Evolutionary conservation across 2,888 invertebrate species (phyloP).

Genomic region (Xylota segnis): DNA sequence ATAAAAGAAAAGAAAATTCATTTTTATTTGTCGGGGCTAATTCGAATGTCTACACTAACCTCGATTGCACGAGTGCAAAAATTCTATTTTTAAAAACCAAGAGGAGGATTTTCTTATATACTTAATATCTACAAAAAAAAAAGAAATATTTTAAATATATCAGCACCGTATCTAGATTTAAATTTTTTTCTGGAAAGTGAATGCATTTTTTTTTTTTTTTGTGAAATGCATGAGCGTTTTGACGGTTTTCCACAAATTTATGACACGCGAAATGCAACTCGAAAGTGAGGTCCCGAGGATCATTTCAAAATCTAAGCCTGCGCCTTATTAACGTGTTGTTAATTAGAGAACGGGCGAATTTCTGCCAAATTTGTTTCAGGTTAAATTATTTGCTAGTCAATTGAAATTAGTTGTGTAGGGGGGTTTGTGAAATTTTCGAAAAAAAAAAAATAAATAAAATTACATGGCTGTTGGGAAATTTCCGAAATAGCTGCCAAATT

Average conservation of each 20-base stretch:
- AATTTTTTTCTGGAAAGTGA: conserved; percentile 54
- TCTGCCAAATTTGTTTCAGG: conserved; percentile 49
- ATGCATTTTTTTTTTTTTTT: background rate
- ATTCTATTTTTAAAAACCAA: conserved; percentile 62
- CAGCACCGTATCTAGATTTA: conserved; percentile 29
- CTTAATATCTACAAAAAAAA: conserved; percentile 14
- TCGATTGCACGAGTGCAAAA: conserved; percentile 74
- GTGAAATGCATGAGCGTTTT: background rate
- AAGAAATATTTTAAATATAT: background rate
- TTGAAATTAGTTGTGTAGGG: conserved; percentile 18
- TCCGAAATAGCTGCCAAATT: conserved; percentile 61
- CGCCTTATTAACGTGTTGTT: conserved; percentile 36
- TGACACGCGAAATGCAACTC: conserved; percentile 69
- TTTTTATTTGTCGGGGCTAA: conserved; percentile 46
- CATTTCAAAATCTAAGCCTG: background rate
- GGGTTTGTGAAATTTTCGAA: conserved; percentile 24
- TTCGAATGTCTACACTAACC: conserved; percentile 60
- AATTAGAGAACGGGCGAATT: conserved; percentile 43
- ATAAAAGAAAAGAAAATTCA: conserved; percentile 27
- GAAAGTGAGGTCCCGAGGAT: conserved; percentile 32
- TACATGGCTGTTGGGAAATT: conserved; percentile 33
- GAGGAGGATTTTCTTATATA: conserved; percentile 17
- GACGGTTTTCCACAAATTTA: conserved; percentile 17
- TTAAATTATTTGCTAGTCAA: conserved; percentile 18
- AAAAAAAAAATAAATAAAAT: conserved; percentile 32